These are phyloP conservation scores for Pleuronectes platessa DNA, from an alignment of 2,113 vertebrate species.

Conservation along the genomic window DNA sequence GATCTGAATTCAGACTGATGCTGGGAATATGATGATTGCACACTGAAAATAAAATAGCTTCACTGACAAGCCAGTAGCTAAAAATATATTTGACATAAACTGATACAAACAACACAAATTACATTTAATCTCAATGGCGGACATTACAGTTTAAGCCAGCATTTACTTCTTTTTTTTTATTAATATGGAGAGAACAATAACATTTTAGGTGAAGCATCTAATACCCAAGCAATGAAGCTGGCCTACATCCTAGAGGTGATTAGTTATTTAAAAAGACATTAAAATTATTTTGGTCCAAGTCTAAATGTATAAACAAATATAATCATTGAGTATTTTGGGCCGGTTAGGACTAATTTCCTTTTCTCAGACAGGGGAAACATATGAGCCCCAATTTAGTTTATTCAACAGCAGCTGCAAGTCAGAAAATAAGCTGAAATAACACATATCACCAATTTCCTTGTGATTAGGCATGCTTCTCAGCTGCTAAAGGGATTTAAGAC, in stretches of 20 bases:
- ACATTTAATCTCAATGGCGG: not conserved
- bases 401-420: slow-evolving; percentile 67
- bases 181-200: not conserved
- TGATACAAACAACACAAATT: not conserved
- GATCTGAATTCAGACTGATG: not conserved
- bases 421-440: slow-evolving; percentile 70
- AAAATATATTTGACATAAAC: not conserved
- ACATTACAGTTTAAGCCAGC: too few species aligned
- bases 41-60: not conserved
- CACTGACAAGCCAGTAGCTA: not conserved
- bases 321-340: not conserved
- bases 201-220: not conserved
- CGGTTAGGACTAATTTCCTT: slow-evolving; percentile 30
- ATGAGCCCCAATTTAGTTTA: slow-evolving; percentile 48
- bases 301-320: slow-evolving; percentile 24
- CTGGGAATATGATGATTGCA: not conserved
- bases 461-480: slow-evolving; percentile 78
- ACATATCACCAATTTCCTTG: slow-evolving; percentile 73
- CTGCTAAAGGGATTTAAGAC: slow-evolving; percentile 80
- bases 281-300: slow-evolving; percentile 1
- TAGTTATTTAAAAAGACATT: slow-evolving; percentile 3
- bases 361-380: slow-evolving; percentile 20
- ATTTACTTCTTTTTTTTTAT: too few species aligned
- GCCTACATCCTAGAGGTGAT: slow-evolving; percentile 1
- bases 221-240: not conserved